A percentile compares a stretch with the other conserved stretches of the same genome.
These are phyloP conservation scores for Bembecia ichneumoniformis DNA, from an alignment of 2,888 invertebrate species.

Conservation along the genomic window DNA sequence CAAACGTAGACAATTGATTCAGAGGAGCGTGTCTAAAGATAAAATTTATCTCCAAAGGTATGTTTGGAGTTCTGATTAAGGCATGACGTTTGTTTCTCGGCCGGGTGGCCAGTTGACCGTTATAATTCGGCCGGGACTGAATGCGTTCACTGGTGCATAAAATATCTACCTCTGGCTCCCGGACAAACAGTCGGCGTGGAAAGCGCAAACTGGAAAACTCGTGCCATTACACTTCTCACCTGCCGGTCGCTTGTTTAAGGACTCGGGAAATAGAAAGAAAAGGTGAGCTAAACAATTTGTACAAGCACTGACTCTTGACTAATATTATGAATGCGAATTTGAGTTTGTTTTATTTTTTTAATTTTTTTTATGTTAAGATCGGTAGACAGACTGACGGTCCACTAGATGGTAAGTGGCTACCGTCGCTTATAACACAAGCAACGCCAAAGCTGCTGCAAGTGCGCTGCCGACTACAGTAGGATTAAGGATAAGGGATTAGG, in stretches of 20 bases:
- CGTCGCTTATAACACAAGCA: too few species aligned
- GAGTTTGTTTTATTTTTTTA: too few species aligned
- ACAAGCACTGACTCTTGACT: too few species aligned
- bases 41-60: conserved; percentile 47
- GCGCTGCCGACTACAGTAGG: too few species aligned
- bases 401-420: too few species aligned
- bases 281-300: conserved; percentile 11
- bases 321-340: too few species aligned
- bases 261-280: conserved; percentile 13
- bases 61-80: conserved; percentile 67
- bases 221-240: conserved; percentile 62
- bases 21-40: conserved; percentile 22
- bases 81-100: conserved; percentile 26
- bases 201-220: conserved; percentile 53
- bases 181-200: conserved; percentile 26
- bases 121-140: conserved; percentile 57
- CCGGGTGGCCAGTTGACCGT: conserved; percentile 66
- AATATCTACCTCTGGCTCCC: conserved; percentile 39
- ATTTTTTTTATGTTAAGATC: too few species aligned
- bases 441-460: too few species aligned
- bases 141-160: conserved; percentile 63
- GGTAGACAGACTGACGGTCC: too few species aligned
- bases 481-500: too few species aligned
- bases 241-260: conserved; percentile 25
- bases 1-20: background rate